Percentiles rank a stretch among this genome's conserved stretches.
These are phyloP conservation scores for Geococcyx californianus DNA, from an alignment of 2,113 vertebrate genomes.

Conservation along the genomic window DNA sequence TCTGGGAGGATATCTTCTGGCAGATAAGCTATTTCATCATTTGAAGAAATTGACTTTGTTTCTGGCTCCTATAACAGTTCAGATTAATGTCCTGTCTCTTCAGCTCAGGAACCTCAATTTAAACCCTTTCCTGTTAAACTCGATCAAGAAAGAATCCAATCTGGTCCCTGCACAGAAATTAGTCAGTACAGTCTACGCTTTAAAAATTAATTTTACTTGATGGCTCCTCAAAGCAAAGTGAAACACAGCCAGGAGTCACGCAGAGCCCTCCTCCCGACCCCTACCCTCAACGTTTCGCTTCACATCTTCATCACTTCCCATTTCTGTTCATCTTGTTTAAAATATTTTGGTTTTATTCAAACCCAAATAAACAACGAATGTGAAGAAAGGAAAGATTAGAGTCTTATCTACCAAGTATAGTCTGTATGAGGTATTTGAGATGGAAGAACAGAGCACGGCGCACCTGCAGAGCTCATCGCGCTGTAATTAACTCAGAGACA, in stretches of 20 bases:
- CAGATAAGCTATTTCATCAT: constrained; percentile 28
- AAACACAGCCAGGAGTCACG: not conserved
- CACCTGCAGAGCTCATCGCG: not conserved
- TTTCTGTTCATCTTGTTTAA: not conserved
- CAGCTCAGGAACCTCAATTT: constrained; percentile 41
- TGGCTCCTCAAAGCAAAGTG: not conserved
- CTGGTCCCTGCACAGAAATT: not conserved
- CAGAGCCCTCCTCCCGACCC: not conserved
- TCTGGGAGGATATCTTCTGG: not conserved
- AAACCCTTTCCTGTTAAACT: constrained; percentile 37
- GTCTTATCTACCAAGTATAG: not conserved
- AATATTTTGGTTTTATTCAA: not conserved
- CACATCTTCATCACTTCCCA: not conserved
- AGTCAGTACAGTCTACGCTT: not conserved
- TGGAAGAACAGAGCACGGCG: not conserved
- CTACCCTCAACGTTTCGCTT: not conserved
- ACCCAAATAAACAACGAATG: not conserved
- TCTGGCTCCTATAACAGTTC: constrained; percentile 22
- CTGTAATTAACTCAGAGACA: not conserved
- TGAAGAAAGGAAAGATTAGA: not conserved
- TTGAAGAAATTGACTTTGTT: constrained; percentile 31
- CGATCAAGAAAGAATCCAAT: not conserved
- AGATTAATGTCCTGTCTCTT: constrained; percentile 19
- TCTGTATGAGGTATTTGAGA: not conserved
- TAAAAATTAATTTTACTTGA: constrained; percentile 6